phyloP scores from a whole-genome alignment of 2,113 vertebrate species.

The Dissostichus mawsoni region DNA sequence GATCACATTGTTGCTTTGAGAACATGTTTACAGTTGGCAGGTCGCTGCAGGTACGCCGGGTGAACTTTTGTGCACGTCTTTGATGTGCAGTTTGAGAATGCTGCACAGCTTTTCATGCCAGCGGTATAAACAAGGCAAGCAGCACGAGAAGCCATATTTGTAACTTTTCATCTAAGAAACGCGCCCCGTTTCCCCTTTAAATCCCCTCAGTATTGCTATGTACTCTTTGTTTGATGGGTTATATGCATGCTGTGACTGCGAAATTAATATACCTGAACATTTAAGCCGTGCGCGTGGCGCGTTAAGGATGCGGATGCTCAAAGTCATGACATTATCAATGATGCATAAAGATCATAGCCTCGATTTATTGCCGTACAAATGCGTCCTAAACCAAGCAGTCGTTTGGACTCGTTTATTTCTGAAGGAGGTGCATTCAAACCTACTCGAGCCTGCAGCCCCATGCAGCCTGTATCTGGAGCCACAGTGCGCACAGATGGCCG shows the following conservation, averaged over 20 bases:
- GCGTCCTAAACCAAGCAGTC: not conserved
- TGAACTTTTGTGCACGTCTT: conserved; percentile 67
- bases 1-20: conserved; percentile 44
- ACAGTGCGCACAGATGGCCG: conserved; percentile 57
- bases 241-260: conserved; percentile 2
- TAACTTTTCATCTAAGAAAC: conserved; percentile 93
- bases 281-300: conserved; percentile 54
- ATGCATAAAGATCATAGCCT: conserved; percentile 50
- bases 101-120: conserved; percentile 60
- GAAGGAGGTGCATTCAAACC: conserved; percentile 7
- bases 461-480: conserved; percentile 28
- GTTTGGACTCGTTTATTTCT: not conserved
- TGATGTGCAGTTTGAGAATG: conserved; percentile 63
- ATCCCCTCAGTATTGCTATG: not conserved
- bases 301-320: conserved; percentile 57
- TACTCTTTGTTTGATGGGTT: not conserved
- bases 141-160: conserved; percentile 92
- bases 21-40: conserved; percentile 30
- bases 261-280: not conserved
- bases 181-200: conserved; percentile 83
- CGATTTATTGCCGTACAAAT: not conserved
- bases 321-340: conserved; percentile 62
- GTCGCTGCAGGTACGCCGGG: conserved; percentile 38
- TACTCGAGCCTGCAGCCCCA: conserved; percentile 26
- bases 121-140: conserved; percentile 87